Base-by-base conservation (phyloP, 2,888 invertebrate genomes). In the Conops quadrifasciatus region DNA sequence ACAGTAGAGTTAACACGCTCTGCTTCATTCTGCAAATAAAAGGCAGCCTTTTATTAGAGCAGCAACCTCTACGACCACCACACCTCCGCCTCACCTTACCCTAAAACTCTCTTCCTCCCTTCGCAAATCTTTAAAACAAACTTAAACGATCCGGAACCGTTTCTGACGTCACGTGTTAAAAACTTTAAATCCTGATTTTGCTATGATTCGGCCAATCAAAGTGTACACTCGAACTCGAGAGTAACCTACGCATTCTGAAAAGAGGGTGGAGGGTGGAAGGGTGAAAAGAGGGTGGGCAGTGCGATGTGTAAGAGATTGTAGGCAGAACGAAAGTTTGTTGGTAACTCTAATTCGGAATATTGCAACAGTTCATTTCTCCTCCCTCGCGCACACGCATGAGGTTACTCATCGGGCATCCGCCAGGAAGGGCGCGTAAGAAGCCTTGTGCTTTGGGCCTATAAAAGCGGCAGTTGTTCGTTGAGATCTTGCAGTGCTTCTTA, bases 191-290 rank as follows among this genome's bases (percentile, higher is more conserved):
- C 80, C 84, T 85, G 85, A 81, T 83, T 84, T 82, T 79, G 77
- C 72, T 72, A 80, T 84, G 84, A 86, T 86, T 86, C 83, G 82
- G 83, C 85, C 85, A 86, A 86, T 86, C 85, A 85, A 81, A 82
- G 79, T 73, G 15, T 28, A 43, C n/a, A n/a, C n/a, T 36, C 71
- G 45, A 67, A 47, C 36, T 58, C 58, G 24, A 0, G 2, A 51
- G 47, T 30, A 71, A 62, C 67, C 70, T 59, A 69, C 72, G 67
- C 71, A 71, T 21, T 36, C 16, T 24, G 11, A 4, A 47, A 36
- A 26, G 53, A 67, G 59, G 71, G 62, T 49, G 59, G 64, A n/a
- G n/a, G n/a, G n/a, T n/a, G n/a, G n/a, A n/a, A n/a, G n/a, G n/a
- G n/a, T 24, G 11, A 4, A 47, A 36, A 26, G 53, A 67, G 59